phyloP scores from a whole-genome alignment of 2,113 vertebrate species.

The Nothobranchius kuhntae region DNA sequence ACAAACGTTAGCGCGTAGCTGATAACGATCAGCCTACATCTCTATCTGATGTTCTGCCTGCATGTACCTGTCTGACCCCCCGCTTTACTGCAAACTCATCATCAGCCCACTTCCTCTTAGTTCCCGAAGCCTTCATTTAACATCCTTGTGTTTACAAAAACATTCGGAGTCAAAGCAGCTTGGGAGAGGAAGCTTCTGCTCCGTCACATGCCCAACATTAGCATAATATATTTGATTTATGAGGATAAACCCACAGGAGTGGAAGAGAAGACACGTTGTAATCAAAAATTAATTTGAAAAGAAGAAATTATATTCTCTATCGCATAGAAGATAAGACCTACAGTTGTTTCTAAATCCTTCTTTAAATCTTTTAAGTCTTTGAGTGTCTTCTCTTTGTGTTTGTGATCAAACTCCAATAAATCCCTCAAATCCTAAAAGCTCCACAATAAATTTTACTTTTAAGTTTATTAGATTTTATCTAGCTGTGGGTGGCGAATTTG shows the following conservation, averaged over 20 bases:
- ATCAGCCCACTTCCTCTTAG: conserved; percentile 7
- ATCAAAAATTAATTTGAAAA: neutral
- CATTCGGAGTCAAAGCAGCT: conserved; percentile 6
- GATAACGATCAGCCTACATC: conserved; percentile 59
- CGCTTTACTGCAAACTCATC: conserved; percentile 6
- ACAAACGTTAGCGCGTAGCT: conserved; percentile 19
- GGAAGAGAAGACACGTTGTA: neutral
- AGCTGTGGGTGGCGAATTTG: neutral
- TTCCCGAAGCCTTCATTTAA: conserved; percentile 22
- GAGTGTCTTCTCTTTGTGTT: conserved; percentile 1
- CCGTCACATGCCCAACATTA: conserved; percentile 10
- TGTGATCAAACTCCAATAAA: neutral
- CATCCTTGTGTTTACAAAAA: conserved; percentile 36
- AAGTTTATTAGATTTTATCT: neutral
- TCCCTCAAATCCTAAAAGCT: conserved; percentile 15
- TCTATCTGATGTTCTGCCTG: conserved; percentile 41
- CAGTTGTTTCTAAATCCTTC: neutral
- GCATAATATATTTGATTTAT: neutral
- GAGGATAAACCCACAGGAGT: neutral
- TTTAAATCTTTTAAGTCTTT: neutral
- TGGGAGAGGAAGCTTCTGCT: neutral
- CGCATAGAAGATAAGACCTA: neutral
- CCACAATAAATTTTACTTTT: neutral
- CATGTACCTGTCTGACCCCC: conserved; percentile 23
- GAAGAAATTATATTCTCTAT: neutral